These are phyloP conservation scores for Toxotes chatareus DNA, from an alignment of 2,113 vertebrate species.

Conservation along the genomic window DNA sequence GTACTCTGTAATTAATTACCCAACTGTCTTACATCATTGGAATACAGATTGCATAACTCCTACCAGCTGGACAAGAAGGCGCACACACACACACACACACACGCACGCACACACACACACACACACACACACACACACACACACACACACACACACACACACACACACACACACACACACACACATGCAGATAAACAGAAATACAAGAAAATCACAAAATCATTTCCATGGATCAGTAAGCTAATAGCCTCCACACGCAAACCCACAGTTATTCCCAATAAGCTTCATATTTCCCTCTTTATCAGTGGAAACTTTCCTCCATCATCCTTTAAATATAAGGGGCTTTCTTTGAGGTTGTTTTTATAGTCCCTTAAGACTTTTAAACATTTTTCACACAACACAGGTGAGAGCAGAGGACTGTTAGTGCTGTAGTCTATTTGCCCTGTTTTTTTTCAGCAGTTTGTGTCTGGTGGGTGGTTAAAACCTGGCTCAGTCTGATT, in stretches of 20 bases:
- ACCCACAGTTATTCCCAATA: background rate
- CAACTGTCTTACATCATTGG: conserved; percentile 37
- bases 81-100: conserved; percentile 10
- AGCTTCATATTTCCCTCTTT: conserved; percentile 20
- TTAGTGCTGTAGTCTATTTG: background rate
- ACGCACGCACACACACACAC: conserved; percentile 10
- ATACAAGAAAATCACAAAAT: conserved; percentile 22
- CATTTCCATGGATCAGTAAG: conserved; percentile 24
- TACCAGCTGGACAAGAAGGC: conserved; percentile 54
- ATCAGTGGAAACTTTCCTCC: background rate
- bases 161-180: background rate
- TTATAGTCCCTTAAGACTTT: background rate
- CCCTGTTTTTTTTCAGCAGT: conserved; percentile 25
- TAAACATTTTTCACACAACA: background rate
- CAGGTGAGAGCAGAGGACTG: conserved; percentile 19
- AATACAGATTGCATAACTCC: conserved; percentile 59
- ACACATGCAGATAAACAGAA: background rate
- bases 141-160: no score
- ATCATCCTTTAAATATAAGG: background rate
- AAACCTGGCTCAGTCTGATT: conserved; percentile 41
- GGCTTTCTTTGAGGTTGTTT: background rate
- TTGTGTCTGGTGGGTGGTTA: conserved; percentile 51
- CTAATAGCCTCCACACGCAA: conserved; percentile 14
- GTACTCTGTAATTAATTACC: conserved; percentile 42
- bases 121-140: conserved; percentile 15